Percentiles rank a stretch among this genome's conserved stretches.
phyloP scores from a whole-genome alignment of 1,140 invertebrate genomes.

The Intoshia linei region DNA sequence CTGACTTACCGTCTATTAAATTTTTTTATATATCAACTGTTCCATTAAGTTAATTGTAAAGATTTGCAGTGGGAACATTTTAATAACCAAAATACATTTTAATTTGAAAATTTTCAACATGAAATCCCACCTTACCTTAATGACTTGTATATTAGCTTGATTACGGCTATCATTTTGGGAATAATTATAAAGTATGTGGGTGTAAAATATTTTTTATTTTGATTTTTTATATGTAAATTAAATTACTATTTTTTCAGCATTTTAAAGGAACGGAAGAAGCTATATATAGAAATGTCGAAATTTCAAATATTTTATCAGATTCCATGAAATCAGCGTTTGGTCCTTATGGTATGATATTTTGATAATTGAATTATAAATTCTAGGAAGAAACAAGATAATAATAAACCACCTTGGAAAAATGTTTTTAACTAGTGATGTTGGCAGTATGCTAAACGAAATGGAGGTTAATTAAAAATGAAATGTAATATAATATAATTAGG shows the following conservation, averaged over 20 bases:
- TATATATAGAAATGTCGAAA: constrained; percentile 65
- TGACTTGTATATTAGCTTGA: too few species aligned
- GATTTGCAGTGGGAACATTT: too few species aligned
- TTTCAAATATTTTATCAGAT: constrained; percentile 67
- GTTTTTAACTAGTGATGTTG: constrained; percentile 93
- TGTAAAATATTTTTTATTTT: too few species aligned
- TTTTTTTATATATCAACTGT: too few species aligned
- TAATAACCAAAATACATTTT: too few species aligned
- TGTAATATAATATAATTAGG: constrained; percentile 13
- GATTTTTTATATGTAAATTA: too few species aligned
- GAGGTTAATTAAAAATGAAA: constrained; percentile 28
- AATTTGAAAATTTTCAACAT: too few species aligned
- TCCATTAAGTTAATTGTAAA: too few species aligned
- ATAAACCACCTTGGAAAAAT: constrained; percentile 94
- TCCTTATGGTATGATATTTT: constrained; percentile 31
- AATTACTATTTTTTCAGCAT: constrained; percentile 39
- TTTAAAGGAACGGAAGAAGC: constrained; percentile 84
- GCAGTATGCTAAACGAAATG: constrained; percentile 69
- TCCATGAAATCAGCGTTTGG: constrained; percentile 74
- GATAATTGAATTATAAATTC: constrained; percentile 3
- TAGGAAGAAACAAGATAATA: constrained; percentile 97
- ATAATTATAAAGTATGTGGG: too few species aligned
- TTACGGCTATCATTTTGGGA: too few species aligned
- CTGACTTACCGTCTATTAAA: too few species aligned
- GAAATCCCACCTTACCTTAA: too few species aligned